Conservation (phyloP, 2,888 invertebrate genomes). For the Chloromyia formosa region DNA sequence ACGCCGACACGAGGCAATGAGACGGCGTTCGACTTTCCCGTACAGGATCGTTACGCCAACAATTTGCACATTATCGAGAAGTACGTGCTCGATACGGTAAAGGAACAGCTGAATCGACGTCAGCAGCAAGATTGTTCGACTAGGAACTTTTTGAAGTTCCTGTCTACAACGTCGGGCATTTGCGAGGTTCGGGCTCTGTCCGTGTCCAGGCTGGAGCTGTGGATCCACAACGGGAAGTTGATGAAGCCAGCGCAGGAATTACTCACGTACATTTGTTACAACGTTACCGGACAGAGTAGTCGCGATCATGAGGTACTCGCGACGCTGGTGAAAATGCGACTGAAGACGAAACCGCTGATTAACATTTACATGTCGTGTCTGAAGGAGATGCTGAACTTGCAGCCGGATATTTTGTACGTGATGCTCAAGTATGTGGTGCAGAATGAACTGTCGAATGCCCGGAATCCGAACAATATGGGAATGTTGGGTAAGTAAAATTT, state of each 20-base stretch:
- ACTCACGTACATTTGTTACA: conserved; percentile 88
- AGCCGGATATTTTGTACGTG: conserved; percentile 83
- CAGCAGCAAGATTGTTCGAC: conserved; percentile 88
- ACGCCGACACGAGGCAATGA: conserved; percentile 63
- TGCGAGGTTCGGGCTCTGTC: conserved; percentile 71
- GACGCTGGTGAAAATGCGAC: conserved; percentile 85
- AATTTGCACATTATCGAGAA: conserved; percentile 68
- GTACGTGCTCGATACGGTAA: conserved; percentile 84
- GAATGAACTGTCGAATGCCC: conserved; percentile 90
- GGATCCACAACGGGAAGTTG: conserved; percentile 96
- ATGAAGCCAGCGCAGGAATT: conserved; percentile 92
- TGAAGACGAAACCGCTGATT: conserved; percentile 93
- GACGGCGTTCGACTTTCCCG: conserved; percentile 64
- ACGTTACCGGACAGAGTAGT: conserved; percentile 77
- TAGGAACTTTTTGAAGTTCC: conserved; percentile 84
- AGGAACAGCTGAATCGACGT: conserved; percentile 85
- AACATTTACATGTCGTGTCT: conserved; percentile 89
- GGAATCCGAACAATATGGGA: conserved; percentile 95
- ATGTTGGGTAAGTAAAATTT: conserved; percentile 68
- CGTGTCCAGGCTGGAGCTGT: conserved; percentile 79
- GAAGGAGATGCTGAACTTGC: conserved; percentile 87
- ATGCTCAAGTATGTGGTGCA: conserved; percentile 91
- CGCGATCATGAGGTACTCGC: conserved; percentile 81
- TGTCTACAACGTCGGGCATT: conserved; percentile 86
- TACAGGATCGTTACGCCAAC: conserved; percentile 68